phyloP scores from a whole-genome alignment of 2,888 invertebrate genomes.

The Caenorhabditis drosophilae region DNA sequence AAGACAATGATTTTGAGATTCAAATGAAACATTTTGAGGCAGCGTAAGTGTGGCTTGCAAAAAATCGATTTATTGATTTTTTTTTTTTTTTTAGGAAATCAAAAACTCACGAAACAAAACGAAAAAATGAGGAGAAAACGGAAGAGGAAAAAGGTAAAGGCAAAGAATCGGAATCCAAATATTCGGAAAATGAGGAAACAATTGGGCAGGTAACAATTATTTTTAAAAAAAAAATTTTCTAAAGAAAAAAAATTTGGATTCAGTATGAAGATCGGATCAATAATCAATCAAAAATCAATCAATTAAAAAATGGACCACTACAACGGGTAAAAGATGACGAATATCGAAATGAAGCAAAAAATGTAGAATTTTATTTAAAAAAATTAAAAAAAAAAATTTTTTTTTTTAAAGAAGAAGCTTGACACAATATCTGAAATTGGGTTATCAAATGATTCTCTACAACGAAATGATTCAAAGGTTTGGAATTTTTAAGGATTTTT shows the following conservation, averaged over 20 bases:
- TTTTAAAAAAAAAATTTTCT: background rate
- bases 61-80: background rate
- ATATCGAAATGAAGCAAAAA: background rate
- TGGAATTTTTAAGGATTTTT: background rate
- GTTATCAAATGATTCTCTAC: constrained; percentile 34
- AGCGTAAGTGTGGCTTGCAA: constrained; percentile 10
- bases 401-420: constrained; percentile 39
- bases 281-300: background rate
- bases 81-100: background rate
- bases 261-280: background rate
- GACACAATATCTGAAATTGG: constrained; percentile 49
- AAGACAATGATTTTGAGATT: constrained; percentile 36
- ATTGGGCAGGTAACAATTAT: background rate
- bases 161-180: too few species aligned
- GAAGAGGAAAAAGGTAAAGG: too few species aligned
- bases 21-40: constrained; percentile 37
- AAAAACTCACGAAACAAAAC: background rate
- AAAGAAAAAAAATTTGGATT: background rate
- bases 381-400: background rate
- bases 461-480: constrained; percentile 50
- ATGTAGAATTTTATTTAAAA: background rate
- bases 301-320: background rate
- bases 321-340: background rate
- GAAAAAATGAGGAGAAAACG: constrained; percentile 4
- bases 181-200: background rate